These are phyloP conservation scores for Lutraria lutraria DNA, from an alignment of 2,888 invertebrate genomes.

Conservation along the genomic window DNA sequence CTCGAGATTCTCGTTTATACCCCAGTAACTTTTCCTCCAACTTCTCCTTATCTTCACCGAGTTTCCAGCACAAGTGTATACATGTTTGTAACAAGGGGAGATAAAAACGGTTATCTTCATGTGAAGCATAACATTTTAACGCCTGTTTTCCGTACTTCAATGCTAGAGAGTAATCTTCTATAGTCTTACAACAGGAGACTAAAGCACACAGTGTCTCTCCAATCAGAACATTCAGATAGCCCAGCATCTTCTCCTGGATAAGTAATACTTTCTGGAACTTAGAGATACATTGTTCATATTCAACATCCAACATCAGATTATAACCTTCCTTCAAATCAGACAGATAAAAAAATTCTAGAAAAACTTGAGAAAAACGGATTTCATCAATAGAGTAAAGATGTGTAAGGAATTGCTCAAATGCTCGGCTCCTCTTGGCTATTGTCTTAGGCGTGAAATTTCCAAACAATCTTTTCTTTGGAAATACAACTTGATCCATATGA, in stretches of 20 bases:
- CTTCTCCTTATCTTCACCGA: conserved; percentile 84
- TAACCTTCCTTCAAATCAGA: conserved; percentile 82
- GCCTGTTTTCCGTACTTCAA: conserved; percentile 84
- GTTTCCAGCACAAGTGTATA: conserved; percentile 85
- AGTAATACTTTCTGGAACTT: conserved; percentile 83
- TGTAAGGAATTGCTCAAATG: conserved; percentile 86
- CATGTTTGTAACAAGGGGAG: conserved; percentile 82
- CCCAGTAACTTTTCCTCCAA: conserved; percentile 76
- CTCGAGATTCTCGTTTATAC: conserved; percentile 71
- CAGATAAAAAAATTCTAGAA: conserved; percentile 85
- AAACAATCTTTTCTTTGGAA: conserved; percentile 86
- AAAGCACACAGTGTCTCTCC: conserved; percentile 84
- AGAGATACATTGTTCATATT: conserved; percentile 82
- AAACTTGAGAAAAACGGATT: conserved; percentile 83
- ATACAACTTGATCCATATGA: conserved; percentile 83
- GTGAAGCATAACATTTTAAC: conserved; percentile 74
- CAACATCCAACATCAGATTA: conserved; percentile 76
- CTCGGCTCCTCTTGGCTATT: conserved; percentile 85
- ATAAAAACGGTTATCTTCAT: conserved; percentile 78
- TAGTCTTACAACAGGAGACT: conserved; percentile 80
- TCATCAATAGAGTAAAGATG: conserved; percentile 84
- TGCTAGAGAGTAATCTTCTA: conserved; percentile 81
- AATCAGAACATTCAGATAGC: conserved; percentile 79
- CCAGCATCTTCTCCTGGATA: conserved; percentile 85
- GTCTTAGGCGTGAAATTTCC: conserved; percentile 87